Evolutionary conservation across 23 tunicate genomes (phyloP), one percentile per base, ranked within the genome.

Genomic region (Botrylloides violaceus): DNA sequence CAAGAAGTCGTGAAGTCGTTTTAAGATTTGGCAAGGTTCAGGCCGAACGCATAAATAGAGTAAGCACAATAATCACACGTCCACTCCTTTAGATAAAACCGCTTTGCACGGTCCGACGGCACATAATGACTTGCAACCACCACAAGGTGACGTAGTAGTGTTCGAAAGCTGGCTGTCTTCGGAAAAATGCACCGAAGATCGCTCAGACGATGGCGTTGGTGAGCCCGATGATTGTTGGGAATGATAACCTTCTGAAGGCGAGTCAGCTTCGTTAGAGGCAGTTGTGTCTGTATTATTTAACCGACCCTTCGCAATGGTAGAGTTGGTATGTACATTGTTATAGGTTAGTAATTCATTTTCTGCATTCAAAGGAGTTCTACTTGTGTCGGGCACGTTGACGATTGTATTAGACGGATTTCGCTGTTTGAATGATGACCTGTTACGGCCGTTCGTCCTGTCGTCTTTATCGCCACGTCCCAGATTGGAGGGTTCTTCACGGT

Each of bases 181-280:
- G 21, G 81, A 39, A 64, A 84, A 84, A 79, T 83, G 90, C 6
- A 77, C 27, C 4, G 84, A 57, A 19, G 80, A 76, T 49, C 79
- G 70, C 59, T 87, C 95, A 12, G 71, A 32, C 43, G 65, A 81
- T 15, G 95, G 95, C 1, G 95, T 87, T 12, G 95, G 95, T 4
- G 95, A 87, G 2, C 95, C 95, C n/a, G 95, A 87, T 22, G 86
- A 80, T 62, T 87, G 95, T 76, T 87, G 95, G 2, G 95, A 87
- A 47, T 87, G 95, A 75, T 87, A 87, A 2, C 95, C 95, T 49
- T 87, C 95, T 27, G 95, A 87, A 2, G 95, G 95, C 4, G 80
- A 75, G 7, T 50, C 70, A 15, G 30, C 66, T 32, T 76, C 80
- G 47, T 68, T 68, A 19, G 59, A 36, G 21, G 19, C 1, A 5